phyloP scores from a whole-genome alignment of 1,140 invertebrate species.

The Leptopilina clavipes region DNA sequence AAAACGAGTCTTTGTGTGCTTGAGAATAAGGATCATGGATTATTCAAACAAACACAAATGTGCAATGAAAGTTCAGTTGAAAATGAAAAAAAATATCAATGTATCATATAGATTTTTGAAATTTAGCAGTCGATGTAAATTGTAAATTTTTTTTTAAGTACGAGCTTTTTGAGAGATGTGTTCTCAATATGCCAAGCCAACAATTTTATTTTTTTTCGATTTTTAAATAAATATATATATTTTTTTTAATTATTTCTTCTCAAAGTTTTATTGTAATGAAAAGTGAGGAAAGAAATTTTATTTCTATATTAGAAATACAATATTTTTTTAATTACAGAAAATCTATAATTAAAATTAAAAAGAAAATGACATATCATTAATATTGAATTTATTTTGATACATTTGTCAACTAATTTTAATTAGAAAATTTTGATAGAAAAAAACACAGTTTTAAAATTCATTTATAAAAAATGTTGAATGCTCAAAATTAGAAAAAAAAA shows the following conservation, averaged over 20 bases:
- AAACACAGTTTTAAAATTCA: constrained; percentile 18
- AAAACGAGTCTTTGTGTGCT: constrained; percentile 64
- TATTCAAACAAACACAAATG: constrained; percentile 57
- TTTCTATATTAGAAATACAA: background rate
- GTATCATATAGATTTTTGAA: constrained; percentile 61
- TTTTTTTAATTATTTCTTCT: background rate
- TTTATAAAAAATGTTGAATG: background rate
- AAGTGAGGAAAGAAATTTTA: background rate
- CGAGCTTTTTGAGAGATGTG: constrained; percentile 62
- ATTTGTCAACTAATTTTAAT: background rate
- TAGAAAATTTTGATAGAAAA: background rate
- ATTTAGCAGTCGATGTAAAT: constrained; percentile 65
- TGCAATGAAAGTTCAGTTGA: constrained; percentile 61
- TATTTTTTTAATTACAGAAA: background rate
- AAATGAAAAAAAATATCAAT: constrained; percentile 62
- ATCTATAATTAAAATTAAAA: background rate
- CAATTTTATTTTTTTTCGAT: constrained; percentile 41
- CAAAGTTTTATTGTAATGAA: background rate
- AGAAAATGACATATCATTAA: constrained; percentile 24
- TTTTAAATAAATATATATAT: background rate
- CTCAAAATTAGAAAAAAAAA: constrained; percentile 23
- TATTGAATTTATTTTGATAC: background rate
- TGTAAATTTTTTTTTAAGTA: constrained; percentile 57
- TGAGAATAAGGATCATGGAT: constrained; percentile 49
- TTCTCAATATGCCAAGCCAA: constrained; percentile 68